Percentiles rank a stretch among this genome's conserved stretches.
Conservation (phyloP, 2,797 vertebrate species). For the Lycodopsis pacificus region DNA sequence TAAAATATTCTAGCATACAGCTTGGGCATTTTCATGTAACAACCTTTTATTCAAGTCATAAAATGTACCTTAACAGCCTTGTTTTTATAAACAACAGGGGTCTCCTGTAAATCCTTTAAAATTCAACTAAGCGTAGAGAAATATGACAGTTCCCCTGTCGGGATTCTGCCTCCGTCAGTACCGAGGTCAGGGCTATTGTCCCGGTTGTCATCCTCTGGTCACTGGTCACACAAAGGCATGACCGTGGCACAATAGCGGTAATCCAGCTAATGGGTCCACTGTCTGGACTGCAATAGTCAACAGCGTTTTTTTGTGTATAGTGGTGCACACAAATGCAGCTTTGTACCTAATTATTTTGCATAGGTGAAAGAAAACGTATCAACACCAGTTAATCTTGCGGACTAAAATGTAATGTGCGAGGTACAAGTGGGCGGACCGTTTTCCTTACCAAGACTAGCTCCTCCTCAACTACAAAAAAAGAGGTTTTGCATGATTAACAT, state of each 20-base stretch:
- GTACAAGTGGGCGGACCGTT: background rate
- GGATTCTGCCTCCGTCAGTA: slow-evolving; percentile 57
- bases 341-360: background rate
- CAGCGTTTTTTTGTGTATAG: slow-evolving; percentile 25
- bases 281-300: slow-evolving; percentile 39
- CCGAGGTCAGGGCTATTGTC: slow-evolving; percentile 76
- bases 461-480: background rate
- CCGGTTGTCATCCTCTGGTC: slow-evolving; percentile 60
- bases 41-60: slow-evolving; percentile 2
- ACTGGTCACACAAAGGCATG: slow-evolving; percentile 60
- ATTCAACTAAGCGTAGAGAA: slow-evolving; percentile 36
- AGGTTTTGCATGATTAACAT: background rate
- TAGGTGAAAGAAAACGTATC: background rate
- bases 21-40: background rate
- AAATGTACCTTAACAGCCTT: slow-evolving; percentile 7
- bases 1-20: background rate
- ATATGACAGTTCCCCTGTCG: slow-evolving; percentile 52
- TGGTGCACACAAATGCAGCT: slow-evolving; percentile 5
- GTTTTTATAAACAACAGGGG: slow-evolving; percentile 13
- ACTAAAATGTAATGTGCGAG: background rate
- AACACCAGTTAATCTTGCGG: background rate
- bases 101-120: slow-evolving; percentile 45
- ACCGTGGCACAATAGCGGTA: slow-evolving; percentile 63
- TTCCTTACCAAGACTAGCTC: background rate
- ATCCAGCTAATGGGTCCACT: slow-evolving; percentile 65